Conservation (phyloP, 2,113 vertebrate genomes). For the Eulemur rufifrons region DNA sequence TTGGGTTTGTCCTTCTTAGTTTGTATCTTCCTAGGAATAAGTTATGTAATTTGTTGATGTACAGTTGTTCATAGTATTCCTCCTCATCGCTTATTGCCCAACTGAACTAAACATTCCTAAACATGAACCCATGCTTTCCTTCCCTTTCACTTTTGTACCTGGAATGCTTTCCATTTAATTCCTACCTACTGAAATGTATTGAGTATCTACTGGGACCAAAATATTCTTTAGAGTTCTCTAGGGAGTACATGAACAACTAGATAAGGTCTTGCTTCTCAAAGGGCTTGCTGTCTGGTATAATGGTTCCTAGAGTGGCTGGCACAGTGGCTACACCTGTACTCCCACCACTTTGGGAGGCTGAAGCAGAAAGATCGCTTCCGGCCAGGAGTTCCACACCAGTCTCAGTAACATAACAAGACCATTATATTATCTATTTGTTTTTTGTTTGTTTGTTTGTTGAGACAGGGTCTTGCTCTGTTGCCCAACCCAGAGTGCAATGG, state of each 20-base stretch:
- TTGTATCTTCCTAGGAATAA: constrained; percentile 7
- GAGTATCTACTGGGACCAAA: constrained; percentile 7
- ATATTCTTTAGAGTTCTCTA: not conserved
- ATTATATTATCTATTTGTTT: too few relatives aligned
- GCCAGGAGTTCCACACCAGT: not conserved
- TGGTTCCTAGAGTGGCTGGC: not conserved
- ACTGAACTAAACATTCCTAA: not conserved
- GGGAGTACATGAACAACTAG: not conserved
- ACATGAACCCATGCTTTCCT: not conserved
- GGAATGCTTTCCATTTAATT: not conserved
- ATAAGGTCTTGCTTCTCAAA: constrained; percentile 4
- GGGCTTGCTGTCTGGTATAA: not conserved
- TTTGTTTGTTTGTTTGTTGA: too few relatives aligned
- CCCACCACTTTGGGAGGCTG: not conserved
- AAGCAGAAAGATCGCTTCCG: not conserved
- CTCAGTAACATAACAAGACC: not conserved
- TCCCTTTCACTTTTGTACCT: not conserved
- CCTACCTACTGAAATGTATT: not conserved
- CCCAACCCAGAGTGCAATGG: too few relatives aligned
- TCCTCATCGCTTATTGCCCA: not conserved
- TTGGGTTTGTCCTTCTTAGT: not conserved
- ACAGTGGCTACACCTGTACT: not conserved
- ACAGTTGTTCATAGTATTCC: not conserved
- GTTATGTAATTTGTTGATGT: not conserved
- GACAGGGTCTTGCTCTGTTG: too few relatives aligned